Conservation (phyloP, 2,113 vertebrate species). For the Eulemur macaco region DNA sequence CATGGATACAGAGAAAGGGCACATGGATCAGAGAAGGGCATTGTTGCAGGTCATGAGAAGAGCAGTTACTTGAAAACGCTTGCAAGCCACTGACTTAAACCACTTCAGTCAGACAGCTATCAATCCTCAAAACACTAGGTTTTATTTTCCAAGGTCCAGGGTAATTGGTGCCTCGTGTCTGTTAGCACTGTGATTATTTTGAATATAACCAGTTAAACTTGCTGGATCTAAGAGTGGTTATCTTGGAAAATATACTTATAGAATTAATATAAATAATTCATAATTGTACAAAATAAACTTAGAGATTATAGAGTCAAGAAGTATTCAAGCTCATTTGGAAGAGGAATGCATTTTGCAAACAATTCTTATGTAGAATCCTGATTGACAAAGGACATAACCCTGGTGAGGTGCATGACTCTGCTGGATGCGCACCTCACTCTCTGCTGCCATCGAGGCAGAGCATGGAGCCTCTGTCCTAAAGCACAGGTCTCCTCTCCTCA, state of each 20-base stretch:
- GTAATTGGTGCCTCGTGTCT: background rate
- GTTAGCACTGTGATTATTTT: background rate
- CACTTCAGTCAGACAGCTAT: background rate
- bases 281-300: background rate
- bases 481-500: background rate
- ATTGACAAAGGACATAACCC: background rate
- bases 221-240: background rate
- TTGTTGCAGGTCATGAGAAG: background rate
- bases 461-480: background rate
- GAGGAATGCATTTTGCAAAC: background rate
- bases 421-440: background rate
- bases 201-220: background rate
- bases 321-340: background rate
- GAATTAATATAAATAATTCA: background rate
- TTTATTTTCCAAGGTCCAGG: background rate
- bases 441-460: background rate
- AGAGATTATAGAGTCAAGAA: background rate
- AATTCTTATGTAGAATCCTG: background rate
- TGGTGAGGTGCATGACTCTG: background rate
- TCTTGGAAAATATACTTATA: background rate
- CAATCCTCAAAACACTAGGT: background rate
- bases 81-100: background rate
- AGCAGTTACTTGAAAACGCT: background rate
- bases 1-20: background rate
- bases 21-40: background rate